Conservation (phyloP, 2,113 vertebrate genomes). For the Penelope pileata region DNA sequence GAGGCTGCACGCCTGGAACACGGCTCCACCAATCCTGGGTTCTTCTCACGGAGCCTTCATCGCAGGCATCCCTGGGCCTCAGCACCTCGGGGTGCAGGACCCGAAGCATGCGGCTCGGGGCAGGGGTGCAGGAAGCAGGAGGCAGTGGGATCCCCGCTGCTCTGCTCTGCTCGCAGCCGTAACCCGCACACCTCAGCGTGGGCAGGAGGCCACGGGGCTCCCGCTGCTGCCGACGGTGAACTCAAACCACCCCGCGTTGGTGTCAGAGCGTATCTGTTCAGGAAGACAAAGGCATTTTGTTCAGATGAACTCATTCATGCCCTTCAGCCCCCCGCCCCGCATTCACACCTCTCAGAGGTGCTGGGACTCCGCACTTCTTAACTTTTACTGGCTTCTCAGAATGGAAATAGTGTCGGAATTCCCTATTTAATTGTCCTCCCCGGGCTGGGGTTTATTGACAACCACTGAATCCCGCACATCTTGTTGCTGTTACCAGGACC, state of each 20-base stretch:
- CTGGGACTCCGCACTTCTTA: background rate
- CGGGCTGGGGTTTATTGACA: background rate
- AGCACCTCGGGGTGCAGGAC: background rate
- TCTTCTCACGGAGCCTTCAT: background rate
- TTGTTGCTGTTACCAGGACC: background rate
- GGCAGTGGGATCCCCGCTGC: background rate
- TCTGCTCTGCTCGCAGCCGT: background rate
- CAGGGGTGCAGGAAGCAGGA: background rate
- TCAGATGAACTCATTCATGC: background rate
- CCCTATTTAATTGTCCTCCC: background rate
- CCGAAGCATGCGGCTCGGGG: background rate
- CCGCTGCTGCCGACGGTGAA: fast-evolving
- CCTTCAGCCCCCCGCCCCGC: background rate
- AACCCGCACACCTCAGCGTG: no score
- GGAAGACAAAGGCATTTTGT: background rate
- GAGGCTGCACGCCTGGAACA: background rate
- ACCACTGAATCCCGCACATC: background rate
- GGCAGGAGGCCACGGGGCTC: background rate
- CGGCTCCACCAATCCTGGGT: background rate
- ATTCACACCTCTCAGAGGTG: background rate
- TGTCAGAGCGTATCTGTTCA: background rate
- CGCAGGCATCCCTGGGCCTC: background rate
- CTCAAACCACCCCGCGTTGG: fast-evolving
- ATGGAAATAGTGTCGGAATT: constrained; percentile 4
- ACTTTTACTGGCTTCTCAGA: background rate